These are phyloP conservation scores for Augochlorella aurata DNA, from an alignment of 2,888 invertebrate species.

Conservation along the genomic window DNA sequence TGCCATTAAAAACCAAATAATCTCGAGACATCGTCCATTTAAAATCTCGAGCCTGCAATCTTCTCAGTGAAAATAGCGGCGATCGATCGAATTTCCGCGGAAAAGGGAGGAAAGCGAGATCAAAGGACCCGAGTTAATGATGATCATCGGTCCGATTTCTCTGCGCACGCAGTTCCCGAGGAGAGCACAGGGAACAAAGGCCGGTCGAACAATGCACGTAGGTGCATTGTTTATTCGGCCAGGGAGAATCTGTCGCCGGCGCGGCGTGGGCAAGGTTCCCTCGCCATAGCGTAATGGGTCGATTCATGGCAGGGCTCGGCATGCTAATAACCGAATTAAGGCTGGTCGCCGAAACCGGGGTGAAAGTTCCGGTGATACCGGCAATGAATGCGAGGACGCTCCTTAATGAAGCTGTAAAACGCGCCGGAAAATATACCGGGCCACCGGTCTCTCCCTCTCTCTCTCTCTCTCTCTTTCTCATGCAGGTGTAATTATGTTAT, in stretches of 20 bases:
- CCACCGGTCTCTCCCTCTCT: background rate
- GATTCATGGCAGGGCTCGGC: background rate
- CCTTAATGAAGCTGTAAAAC: conserved; percentile 18
- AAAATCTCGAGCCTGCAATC: too few species aligned
- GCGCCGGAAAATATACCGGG: background rate
- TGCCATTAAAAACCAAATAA: too few species aligned
- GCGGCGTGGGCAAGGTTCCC: background rate
- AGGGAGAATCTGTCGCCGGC: background rate
- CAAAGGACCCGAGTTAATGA: background rate
- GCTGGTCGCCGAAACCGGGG: conserved; percentile 3
- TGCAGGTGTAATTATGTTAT: background rate
- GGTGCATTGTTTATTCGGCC: conserved; percentile 1
- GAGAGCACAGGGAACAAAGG: background rate
- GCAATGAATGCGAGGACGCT: conserved; percentile 13
- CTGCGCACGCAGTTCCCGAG: background rate
- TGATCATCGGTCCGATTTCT: background rate
- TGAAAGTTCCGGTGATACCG: conserved; percentile 22
- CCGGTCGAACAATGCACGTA: background rate
- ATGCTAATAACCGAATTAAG: conserved; percentile 48
- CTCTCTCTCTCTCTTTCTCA: too few species aligned
- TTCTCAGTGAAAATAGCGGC: background rate
- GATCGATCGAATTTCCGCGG: too few species aligned
- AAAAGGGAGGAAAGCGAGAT: background rate
- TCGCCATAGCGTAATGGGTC: background rate
- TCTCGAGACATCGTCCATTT: too few species aligned